These are phyloP conservation scores for Muscidifurax raptorellus DNA, from an alignment of 1,140 invertebrate species.

Conservation along the genomic window DNA sequence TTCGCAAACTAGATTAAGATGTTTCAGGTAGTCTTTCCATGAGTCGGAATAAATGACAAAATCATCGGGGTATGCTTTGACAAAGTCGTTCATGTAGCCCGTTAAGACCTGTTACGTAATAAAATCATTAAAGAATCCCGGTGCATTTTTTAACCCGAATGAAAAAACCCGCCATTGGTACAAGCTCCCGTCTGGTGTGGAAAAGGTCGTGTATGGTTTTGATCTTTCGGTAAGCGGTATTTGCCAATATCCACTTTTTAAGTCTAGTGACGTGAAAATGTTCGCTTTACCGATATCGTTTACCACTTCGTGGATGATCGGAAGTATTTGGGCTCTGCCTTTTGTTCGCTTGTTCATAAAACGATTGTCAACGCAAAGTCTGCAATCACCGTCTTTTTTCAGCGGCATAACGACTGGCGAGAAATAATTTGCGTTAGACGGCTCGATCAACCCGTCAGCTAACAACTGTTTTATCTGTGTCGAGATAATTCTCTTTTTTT, in stretches of 20 bases:
- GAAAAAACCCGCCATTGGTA: slow-evolving; percentile 27
- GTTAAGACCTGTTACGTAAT: background rate
- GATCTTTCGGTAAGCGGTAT: slow-evolving; percentile 64
- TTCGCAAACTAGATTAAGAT: slow-evolving; percentile 36
- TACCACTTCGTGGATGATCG: slow-evolving; percentile 55
- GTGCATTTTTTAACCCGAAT: slow-evolving; percentile 16
- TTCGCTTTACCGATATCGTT: slow-evolving; percentile 55
- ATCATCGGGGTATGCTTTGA: background rate
- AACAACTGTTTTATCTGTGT: slow-evolving; percentile 56
- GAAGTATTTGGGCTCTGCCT: slow-evolving; percentile 55
- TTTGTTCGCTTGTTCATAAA: slow-evolving; percentile 68
- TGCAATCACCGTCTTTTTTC: slow-evolving; percentile 70
- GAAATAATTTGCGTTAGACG: slow-evolving; percentile 60
- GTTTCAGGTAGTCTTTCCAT: slow-evolving; percentile 34
- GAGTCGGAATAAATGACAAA: slow-evolving; percentile 7
- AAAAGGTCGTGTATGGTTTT: slow-evolving; percentile 69
- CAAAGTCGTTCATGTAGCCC: background rate
- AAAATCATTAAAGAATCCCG: background rate
- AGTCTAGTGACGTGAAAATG: slow-evolving; percentile 62
- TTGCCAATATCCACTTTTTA: slow-evolving; percentile 67
- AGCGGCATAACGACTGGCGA: slow-evolving; percentile 71
- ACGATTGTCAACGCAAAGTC: slow-evolving; percentile 75
- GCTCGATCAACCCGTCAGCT: slow-evolving; percentile 58
- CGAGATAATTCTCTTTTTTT: slow-evolving; percentile 42
- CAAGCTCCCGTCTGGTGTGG: slow-evolving; percentile 57